A percentile compares a stretch with the other conserved stretches of the same genome.
Evolutionary conservation across 2,797 vertebrate genomes (phyloP).

Genomic region (Loris lydekkerianus): DNA sequence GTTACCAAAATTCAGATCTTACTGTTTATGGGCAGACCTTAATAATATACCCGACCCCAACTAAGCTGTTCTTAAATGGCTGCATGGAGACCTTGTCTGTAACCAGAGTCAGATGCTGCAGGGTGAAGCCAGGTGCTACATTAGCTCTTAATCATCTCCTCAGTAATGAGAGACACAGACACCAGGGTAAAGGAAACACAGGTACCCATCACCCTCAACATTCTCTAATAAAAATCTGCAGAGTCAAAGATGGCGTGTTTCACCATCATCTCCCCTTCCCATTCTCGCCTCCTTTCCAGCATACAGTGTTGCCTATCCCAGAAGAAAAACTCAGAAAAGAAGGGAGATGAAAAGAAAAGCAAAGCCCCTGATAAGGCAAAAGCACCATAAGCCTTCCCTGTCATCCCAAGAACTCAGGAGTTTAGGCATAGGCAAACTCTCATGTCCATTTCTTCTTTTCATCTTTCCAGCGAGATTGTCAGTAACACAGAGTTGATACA

Average conservation of each 20-base stretch:
- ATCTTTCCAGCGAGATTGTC: not conserved
- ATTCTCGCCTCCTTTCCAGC: not conserved
- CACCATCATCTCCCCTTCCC: not conserved
- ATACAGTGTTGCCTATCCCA: not conserved
- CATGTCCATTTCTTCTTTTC: not conserved
- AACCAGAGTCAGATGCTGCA: not conserved
- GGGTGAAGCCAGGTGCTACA: constrained; percentile 22
- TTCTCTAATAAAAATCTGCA: not conserved
- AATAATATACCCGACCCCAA: not conserved
- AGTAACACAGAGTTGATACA: not conserved
- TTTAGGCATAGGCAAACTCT: not conserved
- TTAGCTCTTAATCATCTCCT: not conserved
- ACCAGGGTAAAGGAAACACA: not conserved
- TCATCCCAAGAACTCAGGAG: not conserved
- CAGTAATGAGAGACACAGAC: not conserved
- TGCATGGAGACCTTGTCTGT: constrained; percentile 13
- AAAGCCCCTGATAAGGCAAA: not conserved
- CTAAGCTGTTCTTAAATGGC: constrained; percentile 54
- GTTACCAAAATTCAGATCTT: constrained; percentile 69
- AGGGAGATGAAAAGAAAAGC: not conserved
- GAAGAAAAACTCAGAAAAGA: constrained; percentile 47
- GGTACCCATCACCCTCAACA: not conserved
- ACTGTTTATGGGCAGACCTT: constrained; percentile 56
- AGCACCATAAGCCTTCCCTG: not conserved
- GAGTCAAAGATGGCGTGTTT: not conserved